Evolutionary conservation across 2,797 vertebrate genomes (phyloP), one percentile per base, ranked within the genome.

Genomic region (Myripristis murdjan): DNA sequence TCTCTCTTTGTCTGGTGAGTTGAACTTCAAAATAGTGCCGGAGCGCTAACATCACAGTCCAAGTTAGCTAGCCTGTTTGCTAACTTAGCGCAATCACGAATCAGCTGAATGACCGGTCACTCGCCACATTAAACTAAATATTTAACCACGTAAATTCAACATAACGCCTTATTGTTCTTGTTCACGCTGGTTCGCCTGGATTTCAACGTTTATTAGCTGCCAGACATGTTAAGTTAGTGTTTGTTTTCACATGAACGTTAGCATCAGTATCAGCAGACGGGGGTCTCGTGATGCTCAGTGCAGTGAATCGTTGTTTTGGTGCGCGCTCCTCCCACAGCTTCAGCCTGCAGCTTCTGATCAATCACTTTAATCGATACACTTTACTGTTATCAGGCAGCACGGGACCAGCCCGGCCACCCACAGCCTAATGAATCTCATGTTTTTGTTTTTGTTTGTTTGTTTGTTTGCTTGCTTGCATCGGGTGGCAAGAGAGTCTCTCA

Each of bases 271-370:
- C 83, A 75, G 76, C 81, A 60, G 82, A 70, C 70, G 1, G 54
- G 48, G 23, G 86, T 91, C 88, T 70, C 89, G 91, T 93, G 92
- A 91, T 75, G 65, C 77, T 2, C 31, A 10, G 43, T 57, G 66
- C 35, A 33, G 4, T 26, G 53, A 57, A 48, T 26, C 55, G 20
- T 14, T 18, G 9, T 20, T 8, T 37, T 37, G 10, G 35, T 37
- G 35, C 35, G 35, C 35, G 35, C 35, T 9, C 35, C 35, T 37
- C 2, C 35, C 35, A 10, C 9, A 37, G 9, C 12, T 8, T 37
- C 8, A 37, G 35, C 10, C 35, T 37, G 9, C 9, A 10, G 35
- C 31, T 31, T 31, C 28, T 28, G 28, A 28, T 31, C 28, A 48
- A 28, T 49, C 26, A 35, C 70, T 37, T 52, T 39, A 9, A 39